Percentiles rank a stretch among this genome's conserved stretches.
phyloP scores from a whole-genome alignment of 2,888 invertebrate genomes.

The Syrista parreyssii region DNA sequence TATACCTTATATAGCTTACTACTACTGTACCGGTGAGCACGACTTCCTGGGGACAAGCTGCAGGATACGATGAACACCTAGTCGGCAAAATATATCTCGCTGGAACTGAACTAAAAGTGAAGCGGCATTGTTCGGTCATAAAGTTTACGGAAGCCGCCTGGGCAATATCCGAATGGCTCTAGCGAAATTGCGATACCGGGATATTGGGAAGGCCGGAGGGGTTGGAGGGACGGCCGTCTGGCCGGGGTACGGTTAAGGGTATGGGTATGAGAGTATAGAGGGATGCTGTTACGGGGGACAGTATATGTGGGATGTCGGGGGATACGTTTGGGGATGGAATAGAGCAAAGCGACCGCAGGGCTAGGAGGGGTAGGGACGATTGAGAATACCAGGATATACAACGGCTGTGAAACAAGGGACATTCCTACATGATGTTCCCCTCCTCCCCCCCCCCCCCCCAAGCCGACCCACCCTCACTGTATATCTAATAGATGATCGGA shows the following conservation, averaged over 20 bases:
- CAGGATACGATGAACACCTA: background rate
- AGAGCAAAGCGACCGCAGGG: background rate
- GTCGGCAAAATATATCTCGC: constrained; percentile 8
- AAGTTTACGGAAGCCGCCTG: constrained; percentile 36
- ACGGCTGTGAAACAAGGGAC: background rate
- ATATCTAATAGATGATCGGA: background rate
- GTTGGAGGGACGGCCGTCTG: background rate
- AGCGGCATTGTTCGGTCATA: constrained; percentile 38
- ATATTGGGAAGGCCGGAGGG: constrained; percentile 15
- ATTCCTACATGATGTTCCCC: background rate
- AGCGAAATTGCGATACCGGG: constrained; percentile 33
- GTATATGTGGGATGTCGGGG: background rate
- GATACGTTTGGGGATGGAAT: background rate
- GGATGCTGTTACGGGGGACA: background rate
- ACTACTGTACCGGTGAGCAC: background rate
- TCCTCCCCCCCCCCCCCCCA: too few species aligned
- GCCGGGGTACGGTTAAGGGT: background rate
- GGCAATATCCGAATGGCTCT: constrained; percentile 38
- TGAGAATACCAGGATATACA: background rate
- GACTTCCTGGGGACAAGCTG: background rate
- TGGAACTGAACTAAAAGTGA: constrained; percentile 26
- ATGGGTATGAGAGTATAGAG: background rate
- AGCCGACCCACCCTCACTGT: rapidly evolving
- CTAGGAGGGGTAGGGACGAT: background rate
- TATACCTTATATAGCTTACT: too few species aligned